Evolutionary conservation across 37 sponge, comb jelly and placozoan genomes (phyloP), one percentile per base, ranked within the genome.

Genomic region (Petrosia ficiformis): DNA sequence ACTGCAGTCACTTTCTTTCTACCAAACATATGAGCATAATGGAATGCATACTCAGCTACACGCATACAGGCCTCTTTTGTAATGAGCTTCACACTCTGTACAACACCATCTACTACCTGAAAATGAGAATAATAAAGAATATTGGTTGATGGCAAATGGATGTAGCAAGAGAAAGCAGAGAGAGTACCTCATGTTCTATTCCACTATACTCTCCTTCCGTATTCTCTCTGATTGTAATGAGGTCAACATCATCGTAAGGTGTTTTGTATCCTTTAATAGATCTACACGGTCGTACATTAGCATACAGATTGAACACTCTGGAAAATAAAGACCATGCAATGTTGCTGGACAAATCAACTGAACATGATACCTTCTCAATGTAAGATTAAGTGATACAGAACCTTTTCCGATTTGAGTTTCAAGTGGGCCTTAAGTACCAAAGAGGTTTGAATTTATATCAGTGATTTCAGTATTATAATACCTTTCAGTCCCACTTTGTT

Each of bases 121-220:
- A 29, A 43, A 37, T 3, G 35, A 19, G 32, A 2, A 3, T 33
- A 4, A 30, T 35, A n/a, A 2, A 35, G 2, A 37, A 4, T 41
- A 24, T n/a, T 37, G 42, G 22, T 4, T 11, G 33, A 4, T 22
- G 14, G 36, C 37, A 16, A 4, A 4, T 31, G 19, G 38, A 10
- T 37, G 37, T 35, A 40, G n/a, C n/a, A n/a, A 22, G 73, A 11
- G 56, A 57, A 5, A 67, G 68, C 57, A 54, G 16, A 54, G 21
- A 22, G 21, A 64, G 32, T 34, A 95, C 99, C 94, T 87, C 85
- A 73, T 99, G 99, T 58, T 99, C 99, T 36, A 99, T 99, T 30
- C 99, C 99, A 66, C 86, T 84, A 82, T 99, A 99, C 59, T 96
- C 97, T 42, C 99, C 99, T 65, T 99, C 99, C 3, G 99, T 99